phyloP scores from a whole-genome alignment of 2,888 invertebrate genomes.

The Oscheius sp. region DNA sequence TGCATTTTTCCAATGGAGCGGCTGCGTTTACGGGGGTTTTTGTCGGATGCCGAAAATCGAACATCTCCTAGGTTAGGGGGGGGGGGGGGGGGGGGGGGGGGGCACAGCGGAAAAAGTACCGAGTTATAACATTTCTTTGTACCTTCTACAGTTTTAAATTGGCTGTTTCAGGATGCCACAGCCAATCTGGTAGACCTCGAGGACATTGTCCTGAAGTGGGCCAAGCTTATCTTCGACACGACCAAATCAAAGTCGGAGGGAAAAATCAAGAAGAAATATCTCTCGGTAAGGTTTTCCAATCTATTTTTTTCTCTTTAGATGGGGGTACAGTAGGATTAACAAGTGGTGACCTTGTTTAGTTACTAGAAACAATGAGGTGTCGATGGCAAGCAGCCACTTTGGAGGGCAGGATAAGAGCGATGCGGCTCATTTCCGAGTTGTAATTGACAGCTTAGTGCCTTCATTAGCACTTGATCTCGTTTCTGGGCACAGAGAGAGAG shows the following conservation, averaged over 20 bases:
- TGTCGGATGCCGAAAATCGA: too few species aligned
- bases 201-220: constrained; percentile 74
- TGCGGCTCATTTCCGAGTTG: constrained; percentile 35
- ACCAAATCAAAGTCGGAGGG: constrained; percentile 73
- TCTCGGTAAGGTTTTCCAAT: constrained; percentile 43
- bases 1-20: too few species aligned
- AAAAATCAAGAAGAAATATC: constrained; percentile 61
- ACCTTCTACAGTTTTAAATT: too few species aligned
- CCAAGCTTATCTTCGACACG: constrained; percentile 73
- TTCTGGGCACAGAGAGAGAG: constrained; percentile 6
- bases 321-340: neutral
- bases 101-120: too few species aligned
- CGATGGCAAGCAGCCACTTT: neutral
- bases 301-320: neutral
- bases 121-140: too few species aligned
- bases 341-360: neutral
- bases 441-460: constrained; percentile 29
- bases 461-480: constrained; percentile 38
- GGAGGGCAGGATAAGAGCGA: constrained; percentile 15
- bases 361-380: neutral
- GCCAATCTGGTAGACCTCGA: constrained; percentile 57
- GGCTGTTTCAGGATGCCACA: constrained; percentile 45
- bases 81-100: too few species aligned
- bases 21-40: too few species aligned
- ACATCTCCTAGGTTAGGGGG: too few species aligned